A percentile compares a stretch with the other conserved stretches of the same genome.
phyloP scores from a whole-genome alignment of 2,888 invertebrate species.

The Peribatodes rhomboidaria region DNA sequence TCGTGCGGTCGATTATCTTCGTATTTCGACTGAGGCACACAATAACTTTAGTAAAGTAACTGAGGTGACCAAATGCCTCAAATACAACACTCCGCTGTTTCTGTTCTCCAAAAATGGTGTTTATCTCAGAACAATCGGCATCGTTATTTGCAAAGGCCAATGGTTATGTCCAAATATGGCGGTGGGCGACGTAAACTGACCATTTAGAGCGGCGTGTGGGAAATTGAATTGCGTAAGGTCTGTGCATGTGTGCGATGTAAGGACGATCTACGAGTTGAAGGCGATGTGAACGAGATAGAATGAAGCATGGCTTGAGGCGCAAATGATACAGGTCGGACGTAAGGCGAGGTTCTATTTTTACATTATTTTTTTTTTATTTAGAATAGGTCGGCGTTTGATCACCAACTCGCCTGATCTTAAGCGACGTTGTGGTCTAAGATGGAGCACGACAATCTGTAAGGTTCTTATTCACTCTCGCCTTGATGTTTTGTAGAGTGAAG shows the following conservation, averaged over 20 bases:
- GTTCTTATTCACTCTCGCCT: too few species aligned
- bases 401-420: too few species aligned
- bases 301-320: neutral
- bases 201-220: slow-evolving; percentile 22
- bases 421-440: too few species aligned
- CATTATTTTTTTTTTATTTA: too few species aligned
- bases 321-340: too few species aligned
- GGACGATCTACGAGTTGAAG: neutral
- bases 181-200: slow-evolving; percentile 6
- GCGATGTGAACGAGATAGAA: neutral
- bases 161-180: slow-evolving; percentile 23
- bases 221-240: slow-evolving; percentile 18
- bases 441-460: too few species aligned
- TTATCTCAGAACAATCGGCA: slow-evolving; percentile 23
- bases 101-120: slow-evolving; percentile 12
- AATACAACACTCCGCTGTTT: neutral
- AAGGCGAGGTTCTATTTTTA: too few species aligned
- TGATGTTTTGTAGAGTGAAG: too few species aligned
- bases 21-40: too few species aligned
- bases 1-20: too few species aligned
- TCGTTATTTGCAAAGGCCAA: slow-evolving; percentile 31
- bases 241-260: slow-evolving; percentile 11
- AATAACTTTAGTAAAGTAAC: neutral
- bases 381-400: too few species aligned
- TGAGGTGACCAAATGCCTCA: neutral